These are phyloP conservation scores for Operophtera brumata DNA, from an alignment of 2,888 invertebrate genomes.

Conservation along the genomic window DNA sequence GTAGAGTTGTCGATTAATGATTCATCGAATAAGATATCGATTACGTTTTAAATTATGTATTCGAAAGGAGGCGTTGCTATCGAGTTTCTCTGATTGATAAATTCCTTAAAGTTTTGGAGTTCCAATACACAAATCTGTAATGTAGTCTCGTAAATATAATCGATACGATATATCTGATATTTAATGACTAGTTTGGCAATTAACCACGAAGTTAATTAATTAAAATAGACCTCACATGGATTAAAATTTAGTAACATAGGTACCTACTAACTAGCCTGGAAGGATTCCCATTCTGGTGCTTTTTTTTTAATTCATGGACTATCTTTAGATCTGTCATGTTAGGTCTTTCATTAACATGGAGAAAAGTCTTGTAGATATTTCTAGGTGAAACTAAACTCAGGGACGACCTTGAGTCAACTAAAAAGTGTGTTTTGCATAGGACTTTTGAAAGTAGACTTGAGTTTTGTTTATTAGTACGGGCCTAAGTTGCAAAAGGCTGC, in stretches of 20 bases:
- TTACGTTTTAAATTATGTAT: conserved; percentile 47
- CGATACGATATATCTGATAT: conserved; percentile 2
- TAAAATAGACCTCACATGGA: conserved; percentile 6
- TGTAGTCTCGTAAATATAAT: conserved; percentile 8
- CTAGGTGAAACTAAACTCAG: too few species aligned
- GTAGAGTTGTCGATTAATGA: conserved; percentile 59
- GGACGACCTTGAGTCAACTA: too few species aligned
- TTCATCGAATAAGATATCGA: conserved; percentile 60
- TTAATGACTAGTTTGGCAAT: background rate
- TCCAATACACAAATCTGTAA: conserved; percentile 4
- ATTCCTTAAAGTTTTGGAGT: conserved; percentile 11
- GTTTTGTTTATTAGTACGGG: too few species aligned
- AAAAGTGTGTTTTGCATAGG: too few species aligned
- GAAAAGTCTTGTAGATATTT: too few species aligned
- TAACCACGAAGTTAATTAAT: conserved; percentile 1
- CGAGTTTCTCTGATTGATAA: conserved; percentile 28
- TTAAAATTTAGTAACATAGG: too few species aligned
- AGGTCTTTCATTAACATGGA: too few species aligned
- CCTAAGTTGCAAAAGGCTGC: background rate
- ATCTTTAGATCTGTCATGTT: too few species aligned
- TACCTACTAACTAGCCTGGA: background rate
- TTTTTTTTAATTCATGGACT: too few species aligned
- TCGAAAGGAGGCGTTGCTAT: conserved; percentile 30
- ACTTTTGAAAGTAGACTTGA: too few species aligned
- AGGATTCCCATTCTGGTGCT: background rate